Conservation (phyloP, 2,888 invertebrate species). For the Oxyteleia sp. region DNA sequence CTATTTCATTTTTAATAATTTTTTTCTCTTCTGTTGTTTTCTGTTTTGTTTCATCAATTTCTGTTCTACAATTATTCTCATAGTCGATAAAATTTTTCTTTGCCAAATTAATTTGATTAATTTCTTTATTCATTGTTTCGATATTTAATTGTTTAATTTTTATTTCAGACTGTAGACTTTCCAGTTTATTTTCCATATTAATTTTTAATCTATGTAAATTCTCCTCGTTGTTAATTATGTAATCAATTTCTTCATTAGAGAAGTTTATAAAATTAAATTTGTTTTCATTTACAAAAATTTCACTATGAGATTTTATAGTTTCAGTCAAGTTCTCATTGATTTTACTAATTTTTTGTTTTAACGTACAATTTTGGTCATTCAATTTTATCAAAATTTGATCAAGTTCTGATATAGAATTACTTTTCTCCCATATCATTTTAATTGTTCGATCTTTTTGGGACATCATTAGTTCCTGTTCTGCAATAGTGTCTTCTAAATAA, state of each 20-base stretch:
- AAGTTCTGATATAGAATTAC: not conserved
- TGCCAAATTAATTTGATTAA: not conserved
- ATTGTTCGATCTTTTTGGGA: not conserved
- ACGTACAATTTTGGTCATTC: not conserved
- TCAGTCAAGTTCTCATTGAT: not conserved
- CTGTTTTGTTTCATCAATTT: not conserved
- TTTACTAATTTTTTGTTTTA: not conserved
- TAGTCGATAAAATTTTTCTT: not conserved
- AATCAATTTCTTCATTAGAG: not conserved
- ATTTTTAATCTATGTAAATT: not conserved
- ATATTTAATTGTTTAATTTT: conserved; percentile 4
- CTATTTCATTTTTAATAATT: not conserved
- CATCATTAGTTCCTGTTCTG: conserved; percentile 1
- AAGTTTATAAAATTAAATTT: not conserved
- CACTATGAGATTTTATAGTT: conserved; percentile 1
- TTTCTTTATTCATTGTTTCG: not conserved
- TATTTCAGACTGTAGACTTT: not conserved
- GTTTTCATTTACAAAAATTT: too few species aligned
- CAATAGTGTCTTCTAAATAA: conserved; percentile 13
- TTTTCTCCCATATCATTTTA: conserved; percentile 3
- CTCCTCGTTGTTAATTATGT: not conserved
- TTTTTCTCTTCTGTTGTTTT: not conserved
- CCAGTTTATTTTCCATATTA: not conserved
- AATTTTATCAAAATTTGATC: not conserved
- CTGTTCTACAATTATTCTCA: not conserved